Evolutionary conservation across 2,113 vertebrate species (phyloP).

Genomic region (Lonchura striata): DNA sequence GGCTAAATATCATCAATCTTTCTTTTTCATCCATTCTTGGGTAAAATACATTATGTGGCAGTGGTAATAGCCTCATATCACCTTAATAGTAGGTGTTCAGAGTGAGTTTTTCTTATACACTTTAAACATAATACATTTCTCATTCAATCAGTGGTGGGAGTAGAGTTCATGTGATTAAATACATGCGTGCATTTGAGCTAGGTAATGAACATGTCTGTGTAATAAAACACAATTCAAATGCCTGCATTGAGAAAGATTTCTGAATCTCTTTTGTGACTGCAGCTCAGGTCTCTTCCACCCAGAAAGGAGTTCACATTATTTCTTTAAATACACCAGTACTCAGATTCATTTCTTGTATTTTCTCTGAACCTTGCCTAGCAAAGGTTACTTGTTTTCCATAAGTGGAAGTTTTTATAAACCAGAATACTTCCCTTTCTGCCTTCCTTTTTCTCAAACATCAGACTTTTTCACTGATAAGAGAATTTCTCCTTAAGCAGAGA

Average conservation of each 20-base stretch:
- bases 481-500: neutral
- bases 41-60: neutral
- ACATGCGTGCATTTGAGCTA: fast-evolving
- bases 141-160: neutral
- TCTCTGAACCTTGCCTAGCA: neutral
- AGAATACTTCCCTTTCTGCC: neutral
- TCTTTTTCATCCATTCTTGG: neutral
- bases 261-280: neutral
- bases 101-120: neutral
- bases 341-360: neutral
- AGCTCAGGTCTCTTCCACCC: neutral
- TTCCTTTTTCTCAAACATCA: neutral
- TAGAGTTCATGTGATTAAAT: neutral
- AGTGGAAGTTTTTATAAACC: neutral
- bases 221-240: neutral
- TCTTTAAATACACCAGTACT: neutral
- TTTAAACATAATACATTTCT: neutral
- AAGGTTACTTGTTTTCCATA: neutral
- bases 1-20: neutral
- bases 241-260: neutral
- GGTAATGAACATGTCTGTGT: neutral
- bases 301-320: neutral
- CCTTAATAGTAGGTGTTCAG: neutral
- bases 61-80: neutral
- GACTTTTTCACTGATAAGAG: neutral